Evolutionary conservation across 2,113 vertebrate genomes (phyloP).

Genomic region (Pristiophorus japonicus): DNA sequence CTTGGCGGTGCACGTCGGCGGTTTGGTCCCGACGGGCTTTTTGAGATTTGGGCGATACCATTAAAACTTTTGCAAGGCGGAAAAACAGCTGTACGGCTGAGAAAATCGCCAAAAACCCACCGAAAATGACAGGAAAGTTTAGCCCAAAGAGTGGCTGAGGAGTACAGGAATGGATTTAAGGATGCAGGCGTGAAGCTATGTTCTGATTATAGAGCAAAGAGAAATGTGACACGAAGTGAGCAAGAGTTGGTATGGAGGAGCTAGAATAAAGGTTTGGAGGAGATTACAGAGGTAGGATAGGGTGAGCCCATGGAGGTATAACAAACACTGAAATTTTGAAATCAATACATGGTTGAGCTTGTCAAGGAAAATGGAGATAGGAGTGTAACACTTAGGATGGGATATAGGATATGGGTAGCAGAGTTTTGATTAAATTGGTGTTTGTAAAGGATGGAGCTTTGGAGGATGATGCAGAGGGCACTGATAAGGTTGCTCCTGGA

Average conservation of each 20-base stretch:
- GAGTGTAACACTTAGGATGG: not conserved
- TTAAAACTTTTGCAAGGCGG: no score
- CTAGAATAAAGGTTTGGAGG: not conserved
- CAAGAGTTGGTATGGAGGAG: not conserved
- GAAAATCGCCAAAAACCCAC: no score
- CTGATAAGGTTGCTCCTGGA: not conserved
- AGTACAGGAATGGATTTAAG: not conserved
- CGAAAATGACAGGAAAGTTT: no score
- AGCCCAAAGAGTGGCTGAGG: not conserved
- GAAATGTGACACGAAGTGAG: not conserved
- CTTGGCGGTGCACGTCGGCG: no score
- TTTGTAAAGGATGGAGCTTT: not conserved
- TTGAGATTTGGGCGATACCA: no score
- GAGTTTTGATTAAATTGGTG: not conserved
- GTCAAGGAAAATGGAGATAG: not conserved
- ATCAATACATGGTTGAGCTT: not conserved
- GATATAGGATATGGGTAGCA: not conserved
- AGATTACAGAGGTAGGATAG: not conserved
- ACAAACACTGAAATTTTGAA: not conserved
- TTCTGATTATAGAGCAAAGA: not conserved
- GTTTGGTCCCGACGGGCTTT: no score
- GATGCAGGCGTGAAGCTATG: not conserved
- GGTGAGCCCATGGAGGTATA: not conserved
- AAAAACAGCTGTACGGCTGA: no score
- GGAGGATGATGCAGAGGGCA: not conserved